phyloP scores from a whole-genome alignment of 2,888 invertebrate genomes.

The Mythimna lalbum region DNA sequence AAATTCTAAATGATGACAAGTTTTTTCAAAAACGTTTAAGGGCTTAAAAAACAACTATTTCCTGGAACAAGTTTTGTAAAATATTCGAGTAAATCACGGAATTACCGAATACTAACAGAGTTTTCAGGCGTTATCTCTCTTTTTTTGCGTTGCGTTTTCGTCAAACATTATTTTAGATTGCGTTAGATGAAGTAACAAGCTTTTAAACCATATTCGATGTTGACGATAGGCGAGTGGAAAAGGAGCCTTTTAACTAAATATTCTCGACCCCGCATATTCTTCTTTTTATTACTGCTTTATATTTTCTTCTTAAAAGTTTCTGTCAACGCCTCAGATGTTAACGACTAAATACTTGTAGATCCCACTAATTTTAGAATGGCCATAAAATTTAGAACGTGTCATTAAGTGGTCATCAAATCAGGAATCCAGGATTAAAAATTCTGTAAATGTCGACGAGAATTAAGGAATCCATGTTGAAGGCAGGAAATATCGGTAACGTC shows the following conservation, averaged over 20 bases:
- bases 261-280: slow-evolving; percentile 24
- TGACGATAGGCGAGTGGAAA: too few relatives aligned
- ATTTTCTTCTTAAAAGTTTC: slow-evolving; percentile 17
- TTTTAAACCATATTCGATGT: too few relatives aligned
- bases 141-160: too few relatives aligned
- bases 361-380: slow-evolving; percentile 47
- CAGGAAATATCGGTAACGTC: slow-evolving; percentile 4
- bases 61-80: too few relatives aligned
- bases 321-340: slow-evolving; percentile 28
- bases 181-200: too few relatives aligned
- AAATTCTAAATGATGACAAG: too few relatives aligned
- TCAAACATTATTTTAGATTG: too few relatives aligned
- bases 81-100: too few relatives aligned
- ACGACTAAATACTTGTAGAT: slow-evolving; percentile 25
- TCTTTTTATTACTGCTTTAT: slow-evolving; percentile 23
- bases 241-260: background rate
- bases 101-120: too few relatives aligned
- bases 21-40: too few relatives aligned
- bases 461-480: background rate
- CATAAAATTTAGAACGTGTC: slow-evolving; percentile 39
- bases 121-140: slow-evolving; percentile 5
- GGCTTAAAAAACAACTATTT: too few relatives aligned
- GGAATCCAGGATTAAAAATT: slow-evolving; percentile 40
- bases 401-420: slow-evolving; percentile 39
- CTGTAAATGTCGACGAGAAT: background rate